Conservation (phyloP, 2,888 invertebrate species). For the Thecophora atra region DNA sequence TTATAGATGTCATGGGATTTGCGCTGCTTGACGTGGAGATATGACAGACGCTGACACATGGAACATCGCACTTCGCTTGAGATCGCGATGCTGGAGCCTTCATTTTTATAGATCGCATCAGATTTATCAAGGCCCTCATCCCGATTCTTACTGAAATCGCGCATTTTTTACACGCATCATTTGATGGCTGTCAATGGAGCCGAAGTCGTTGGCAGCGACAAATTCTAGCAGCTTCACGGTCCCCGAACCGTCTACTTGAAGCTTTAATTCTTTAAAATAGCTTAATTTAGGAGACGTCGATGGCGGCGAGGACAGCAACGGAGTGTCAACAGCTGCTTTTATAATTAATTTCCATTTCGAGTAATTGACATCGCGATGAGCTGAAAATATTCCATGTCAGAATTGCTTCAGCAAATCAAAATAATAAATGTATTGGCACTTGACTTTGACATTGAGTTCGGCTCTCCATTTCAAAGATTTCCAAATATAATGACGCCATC, state of each 20-base stretch:
- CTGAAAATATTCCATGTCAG: slow-evolving; percentile 5
- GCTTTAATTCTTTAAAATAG: slow-evolving; percentile 1
- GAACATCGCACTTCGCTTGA: slow-evolving; percentile 42
- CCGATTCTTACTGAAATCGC: slow-evolving; percentile 3
- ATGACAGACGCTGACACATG: slow-evolving; percentile 55
- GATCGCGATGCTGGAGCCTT: background rate
- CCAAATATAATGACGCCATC: background rate
- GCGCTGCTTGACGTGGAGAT: slow-evolving; percentile 48
- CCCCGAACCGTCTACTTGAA: background rate
- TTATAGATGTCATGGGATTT: slow-evolving; percentile 22
- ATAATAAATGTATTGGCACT: slow-evolving; percentile 20
- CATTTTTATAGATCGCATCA: slow-evolving; percentile 25
- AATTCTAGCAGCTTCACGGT: background rate
- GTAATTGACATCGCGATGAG: background rate
- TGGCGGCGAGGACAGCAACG: background rate
- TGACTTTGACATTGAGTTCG: slow-evolving; percentile 29
- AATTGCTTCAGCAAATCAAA: background rate
- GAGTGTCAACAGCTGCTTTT: slow-evolving; percentile 30
- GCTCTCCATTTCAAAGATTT: background rate
- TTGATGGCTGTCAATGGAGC: slow-evolving; percentile 59
- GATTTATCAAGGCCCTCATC: slow-evolving; percentile 26
- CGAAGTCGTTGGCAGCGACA: slow-evolving; percentile 45
- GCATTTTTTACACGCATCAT: slow-evolving; percentile 42
- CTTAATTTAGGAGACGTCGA: background rate
- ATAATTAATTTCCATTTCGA: slow-evolving; percentile 8